Conservation (phyloP, 2,888 invertebrate genomes). For the Lathronympha strigana region DNA sequence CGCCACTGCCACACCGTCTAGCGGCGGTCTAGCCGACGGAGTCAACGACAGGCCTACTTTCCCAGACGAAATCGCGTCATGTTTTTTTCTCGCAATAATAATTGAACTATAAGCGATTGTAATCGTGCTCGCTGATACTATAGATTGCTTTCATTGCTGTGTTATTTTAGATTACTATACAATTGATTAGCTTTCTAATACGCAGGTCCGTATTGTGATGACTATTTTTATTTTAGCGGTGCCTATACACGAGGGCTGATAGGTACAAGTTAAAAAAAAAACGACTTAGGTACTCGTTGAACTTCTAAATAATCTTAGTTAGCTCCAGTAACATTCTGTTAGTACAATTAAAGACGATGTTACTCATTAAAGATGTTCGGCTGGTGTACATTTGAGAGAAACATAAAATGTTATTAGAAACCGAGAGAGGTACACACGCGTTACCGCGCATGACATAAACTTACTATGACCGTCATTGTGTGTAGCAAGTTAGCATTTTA, state of each 20-base stretch:
- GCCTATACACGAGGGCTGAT: neutral
- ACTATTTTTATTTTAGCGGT: neutral
- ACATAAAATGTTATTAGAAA: too few relatives aligned
- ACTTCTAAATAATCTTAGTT: too few relatives aligned
- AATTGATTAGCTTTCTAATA: constrained; percentile 4
- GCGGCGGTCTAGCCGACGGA: constrained; percentile 73
- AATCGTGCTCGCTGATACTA: constrained; percentile 62
- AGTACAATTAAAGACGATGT: too few relatives aligned
- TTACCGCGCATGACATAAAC: too few relatives aligned
- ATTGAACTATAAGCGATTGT: constrained; percentile 69
- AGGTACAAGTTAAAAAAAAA: too few relatives aligned
- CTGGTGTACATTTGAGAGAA: too few relatives aligned
- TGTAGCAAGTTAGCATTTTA: too few relatives aligned
- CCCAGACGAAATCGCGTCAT: constrained; percentile 63
- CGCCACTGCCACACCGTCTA: constrained; percentile 58
- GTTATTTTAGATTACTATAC: constrained; percentile 17
- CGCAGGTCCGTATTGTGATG: neutral
- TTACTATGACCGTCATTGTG: too few relatives aligned
- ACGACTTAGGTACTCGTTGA: too few relatives aligned
- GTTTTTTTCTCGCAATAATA: constrained; percentile 71
- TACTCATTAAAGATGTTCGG: too few relatives aligned
- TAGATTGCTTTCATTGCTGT: constrained; percentile 27
- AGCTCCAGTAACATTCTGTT: too few relatives aligned
- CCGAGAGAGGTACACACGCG: too few relatives aligned
- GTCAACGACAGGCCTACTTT: constrained; percentile 78